Evolutionary conservation across 2,888 invertebrate species (phyloP).

Genomic region (Plemyria rubiginata): DNA sequence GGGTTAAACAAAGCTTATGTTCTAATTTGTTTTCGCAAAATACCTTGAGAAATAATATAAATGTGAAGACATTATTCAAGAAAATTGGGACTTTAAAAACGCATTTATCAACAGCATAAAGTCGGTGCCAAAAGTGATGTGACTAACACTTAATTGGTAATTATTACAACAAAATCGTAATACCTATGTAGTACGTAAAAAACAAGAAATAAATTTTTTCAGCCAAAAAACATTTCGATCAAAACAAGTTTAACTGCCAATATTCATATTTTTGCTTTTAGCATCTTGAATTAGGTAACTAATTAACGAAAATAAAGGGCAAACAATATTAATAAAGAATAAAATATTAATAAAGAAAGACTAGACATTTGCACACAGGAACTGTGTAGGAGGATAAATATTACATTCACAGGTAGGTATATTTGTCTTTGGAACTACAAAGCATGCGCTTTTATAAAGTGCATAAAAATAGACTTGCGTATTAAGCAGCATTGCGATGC

Average conservation of each 20-base stretch:
- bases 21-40: neutral
- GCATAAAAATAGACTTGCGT: slow-evolving; percentile 13
- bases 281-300: too few relatives aligned
- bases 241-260: too few relatives aligned
- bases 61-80: neutral
- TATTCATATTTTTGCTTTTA: too few relatives aligned
- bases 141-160: slow-evolving; percentile 14
- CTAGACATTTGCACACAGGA: too few relatives aligned
- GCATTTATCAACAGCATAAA: slow-evolving; percentile 45
- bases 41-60: neutral
- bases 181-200: too few relatives aligned
- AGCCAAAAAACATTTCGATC: too few relatives aligned
- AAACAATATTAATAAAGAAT: too few relatives aligned
- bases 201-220: neutral
- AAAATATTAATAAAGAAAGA: too few relatives aligned
- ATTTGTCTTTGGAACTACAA: slow-evolving; percentile 28
- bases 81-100: slow-evolving; percentile 36
- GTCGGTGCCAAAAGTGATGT: slow-evolving; percentile 51
- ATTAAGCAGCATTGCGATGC: slow-evolving; percentile 14
- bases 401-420: too few relatives aligned
- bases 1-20: neutral
- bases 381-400: too few relatives aligned
- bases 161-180: neutral
- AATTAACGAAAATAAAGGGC: too few relatives aligned
- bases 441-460: slow-evolving; percentile 2